Evolutionary conservation across 2,888 invertebrate genomes (phyloP), one percentile per base, ranked within the genome.

Genomic region (Brachylomia viminalis): DNA sequence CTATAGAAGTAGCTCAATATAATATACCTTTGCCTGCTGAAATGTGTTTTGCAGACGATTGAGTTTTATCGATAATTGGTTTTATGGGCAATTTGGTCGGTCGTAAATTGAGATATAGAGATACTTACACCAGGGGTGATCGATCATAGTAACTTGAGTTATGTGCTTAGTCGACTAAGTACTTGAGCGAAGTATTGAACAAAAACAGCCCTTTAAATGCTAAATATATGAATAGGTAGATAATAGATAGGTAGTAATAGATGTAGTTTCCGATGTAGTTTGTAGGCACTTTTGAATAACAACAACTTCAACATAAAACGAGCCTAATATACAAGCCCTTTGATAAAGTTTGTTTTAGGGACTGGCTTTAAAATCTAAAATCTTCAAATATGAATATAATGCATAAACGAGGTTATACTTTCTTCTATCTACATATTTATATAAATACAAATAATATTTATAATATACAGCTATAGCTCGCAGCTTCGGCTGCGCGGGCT

Each of bases 11-110:
- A 49, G 33, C 65, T 72, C 5, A 38, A 38, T 38, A 38, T 38
- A 5, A 38, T 38, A 38, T 38, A 74, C 38, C 54, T 27, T 69
- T 23, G 52, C 47, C 52, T 30, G 3, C 33, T 38, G 20, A 67
- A 79, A 65, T 75, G 42, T 69, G 49, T 68, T 80, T 54, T 17
- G 27, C 58, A 54, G 59, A 62, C 62, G 68, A 71, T 61, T 75
- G 66, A 33, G 33, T 72, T 67, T 49, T 70, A 72, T 68, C 70
- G 67, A 71, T 61, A 38, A 72, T 81, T 70, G 67, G 54, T 70
- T 75, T 58, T 49, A 73, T 74, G 30, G 62, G 33, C 81, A 66
- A 59, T 79, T 82, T 74, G 27, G 54, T 42, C 15, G 30, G 33
- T 66, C 70, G 59, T 73, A 56, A 73, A 71, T 72, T 66, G 62